Evolutionary conservation across 2,888 invertebrate species (phyloP).

Genomic region (Melipona beecheii): DNA sequence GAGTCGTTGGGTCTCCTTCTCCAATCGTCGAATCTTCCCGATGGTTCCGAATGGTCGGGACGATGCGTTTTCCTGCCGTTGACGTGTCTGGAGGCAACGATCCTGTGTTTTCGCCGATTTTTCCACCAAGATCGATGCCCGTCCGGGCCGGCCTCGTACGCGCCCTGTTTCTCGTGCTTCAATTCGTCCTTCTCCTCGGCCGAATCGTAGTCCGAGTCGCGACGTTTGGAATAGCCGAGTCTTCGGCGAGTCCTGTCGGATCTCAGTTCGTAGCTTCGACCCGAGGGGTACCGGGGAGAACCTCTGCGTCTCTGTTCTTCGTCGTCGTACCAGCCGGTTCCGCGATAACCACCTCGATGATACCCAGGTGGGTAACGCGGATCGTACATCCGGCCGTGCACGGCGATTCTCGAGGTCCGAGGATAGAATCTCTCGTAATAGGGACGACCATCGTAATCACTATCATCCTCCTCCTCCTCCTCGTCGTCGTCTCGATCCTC

Average conservation of each 20-base stretch:
- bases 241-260: constrained; percentile 28
- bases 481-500: constrained; percentile 59
- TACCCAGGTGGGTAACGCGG: constrained; percentile 55
- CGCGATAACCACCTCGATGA: constrained; percentile 39
- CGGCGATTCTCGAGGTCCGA: constrained; percentile 25
- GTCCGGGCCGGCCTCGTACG: constrained; percentile 39
- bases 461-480: constrained; percentile 55
- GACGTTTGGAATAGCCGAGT: constrained; percentile 44
- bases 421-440: constrained; percentile 57
- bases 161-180: constrained; percentile 36
- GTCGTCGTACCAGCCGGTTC: constrained; percentile 46
- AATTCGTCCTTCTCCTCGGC: constrained; percentile 28
- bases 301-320: constrained; percentile 53
- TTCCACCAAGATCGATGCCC: constrained; percentile 39
- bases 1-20: constrained; percentile 39
- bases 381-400: constrained; percentile 48
- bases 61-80: constrained; percentile 40
- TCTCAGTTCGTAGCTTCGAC: constrained; percentile 27
- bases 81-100: constrained; percentile 16
- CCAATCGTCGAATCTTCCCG: constrained; percentile 42
- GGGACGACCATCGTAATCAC: constrained; percentile 48
- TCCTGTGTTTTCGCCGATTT: constrained; percentile 38
- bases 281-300: constrained; percentile 26
- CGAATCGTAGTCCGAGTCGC: constrained; percentile 50
- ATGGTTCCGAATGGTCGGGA: constrained; percentile 23